A percentile compares a stretch with the other conserved stretches of the same genome.
These are phyloP conservation scores for Naso thynnoides DNA, from an alignment of 2,797 vertebrate species.

Conservation along the genomic window DNA sequence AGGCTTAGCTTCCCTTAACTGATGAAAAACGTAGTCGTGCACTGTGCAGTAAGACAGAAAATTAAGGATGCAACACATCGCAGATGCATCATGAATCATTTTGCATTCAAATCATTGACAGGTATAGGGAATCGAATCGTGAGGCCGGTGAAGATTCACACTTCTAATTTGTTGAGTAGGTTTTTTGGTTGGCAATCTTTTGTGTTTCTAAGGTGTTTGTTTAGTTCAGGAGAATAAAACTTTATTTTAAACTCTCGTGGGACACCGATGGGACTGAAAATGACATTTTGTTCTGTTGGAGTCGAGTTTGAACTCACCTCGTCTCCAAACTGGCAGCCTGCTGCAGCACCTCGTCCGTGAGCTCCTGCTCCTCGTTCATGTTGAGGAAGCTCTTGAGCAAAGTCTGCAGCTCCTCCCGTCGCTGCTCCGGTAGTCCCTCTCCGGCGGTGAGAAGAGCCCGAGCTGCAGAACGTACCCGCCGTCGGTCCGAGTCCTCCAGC, in stretches of 20 bases:
- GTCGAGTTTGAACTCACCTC: slow-evolving; percentile 80
- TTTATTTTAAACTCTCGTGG: background rate
- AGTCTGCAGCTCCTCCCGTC: slow-evolving; percentile 87
- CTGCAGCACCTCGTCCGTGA: slow-evolving; percentile 86
- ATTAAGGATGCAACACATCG: too few relatives aligned
- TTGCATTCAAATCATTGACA: too few relatives aligned
- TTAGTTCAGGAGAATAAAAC: background rate
- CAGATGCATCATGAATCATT: too few relatives aligned
- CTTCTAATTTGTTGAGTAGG: too few relatives aligned
- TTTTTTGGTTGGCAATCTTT: too few relatives aligned
- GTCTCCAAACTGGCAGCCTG: slow-evolving; percentile 91
- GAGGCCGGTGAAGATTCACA: too few relatives aligned
- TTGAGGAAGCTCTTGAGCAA: slow-evolving; percentile 86
- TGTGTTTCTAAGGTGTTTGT: background rate
- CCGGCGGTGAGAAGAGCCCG: slow-evolving; percentile 91
- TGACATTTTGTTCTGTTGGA: background rate
- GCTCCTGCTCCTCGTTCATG: slow-evolving; percentile 61
- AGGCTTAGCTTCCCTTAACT: too few relatives aligned
- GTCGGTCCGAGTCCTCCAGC: slow-evolving; percentile 90
- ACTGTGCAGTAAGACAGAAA: too few relatives aligned
- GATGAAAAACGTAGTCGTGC: too few relatives aligned
- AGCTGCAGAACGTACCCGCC: slow-evolving; percentile 93
- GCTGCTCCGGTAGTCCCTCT: slow-evolving; percentile 86
- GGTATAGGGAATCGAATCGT: too few relatives aligned
- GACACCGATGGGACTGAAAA: too few relatives aligned